Conservation (phyloP, 1,140 invertebrate species). For the Phymorhynchus buccinoides region DNA sequence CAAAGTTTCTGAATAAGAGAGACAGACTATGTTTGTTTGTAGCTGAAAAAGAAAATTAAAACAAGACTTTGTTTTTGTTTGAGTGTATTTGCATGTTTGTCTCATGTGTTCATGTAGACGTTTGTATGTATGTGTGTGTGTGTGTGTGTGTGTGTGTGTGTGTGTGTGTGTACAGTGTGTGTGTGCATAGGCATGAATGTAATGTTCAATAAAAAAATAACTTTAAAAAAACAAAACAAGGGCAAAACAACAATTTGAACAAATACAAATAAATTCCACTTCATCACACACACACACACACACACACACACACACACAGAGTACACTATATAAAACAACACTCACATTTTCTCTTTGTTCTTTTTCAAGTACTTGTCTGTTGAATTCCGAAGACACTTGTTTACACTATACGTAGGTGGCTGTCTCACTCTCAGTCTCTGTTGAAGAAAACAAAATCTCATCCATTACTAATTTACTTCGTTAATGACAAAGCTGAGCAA, state of each 20-base stretch:
- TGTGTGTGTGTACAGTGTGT: too few species aligned
- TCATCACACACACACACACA: background rate
- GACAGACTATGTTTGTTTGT: too few species aligned
- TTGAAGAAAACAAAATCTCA: too few species aligned
- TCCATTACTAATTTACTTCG: too few species aligned
- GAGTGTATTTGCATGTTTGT: background rate
- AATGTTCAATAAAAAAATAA: background rate
- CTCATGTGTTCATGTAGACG: background rate
- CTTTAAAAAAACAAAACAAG: background rate
- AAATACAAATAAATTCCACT: background rate
- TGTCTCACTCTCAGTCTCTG: too few species aligned
- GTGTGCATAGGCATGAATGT: background rate
- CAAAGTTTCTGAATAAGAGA: background rate
- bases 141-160: background rate
- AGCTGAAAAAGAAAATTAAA: background rate
- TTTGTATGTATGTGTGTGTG: background rate
- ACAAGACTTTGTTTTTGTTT: background rate
- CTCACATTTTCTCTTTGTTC: too few species aligned
- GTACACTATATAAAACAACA: too few species aligned
- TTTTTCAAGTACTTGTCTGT: too few species aligned
- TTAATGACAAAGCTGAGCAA: too few species aligned
- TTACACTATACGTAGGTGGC: too few species aligned
- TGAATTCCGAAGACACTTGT: too few species aligned
- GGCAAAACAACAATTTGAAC: background rate
- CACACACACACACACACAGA: background rate